Evolutionary conservation across 2,113 vertebrate genomes (phyloP).

Genomic region (Garra rufa): DNA sequence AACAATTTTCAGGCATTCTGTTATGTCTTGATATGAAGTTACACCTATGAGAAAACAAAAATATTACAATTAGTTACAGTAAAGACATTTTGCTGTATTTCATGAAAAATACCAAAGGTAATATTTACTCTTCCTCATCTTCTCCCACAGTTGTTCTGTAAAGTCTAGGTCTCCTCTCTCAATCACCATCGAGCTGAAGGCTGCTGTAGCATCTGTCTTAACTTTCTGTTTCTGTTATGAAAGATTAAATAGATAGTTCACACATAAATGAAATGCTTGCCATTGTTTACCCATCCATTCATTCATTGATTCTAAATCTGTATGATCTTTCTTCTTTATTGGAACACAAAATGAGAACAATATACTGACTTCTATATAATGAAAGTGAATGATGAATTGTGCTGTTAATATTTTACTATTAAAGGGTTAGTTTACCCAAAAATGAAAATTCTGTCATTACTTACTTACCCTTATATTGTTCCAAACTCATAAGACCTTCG

Average conservation of each 20-base stretch:
- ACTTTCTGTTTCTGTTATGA: constrained; percentile 71
- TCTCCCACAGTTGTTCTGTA: constrained; percentile 91
- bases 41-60: constrained; percentile 76
- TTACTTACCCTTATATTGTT: no score
- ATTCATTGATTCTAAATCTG: not conserved
- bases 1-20: constrained; percentile 84
- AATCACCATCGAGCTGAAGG: constrained; percentile 76
- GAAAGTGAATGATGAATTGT: not conserved
- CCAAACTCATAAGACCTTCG: no score
- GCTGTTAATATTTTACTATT: not conserved
- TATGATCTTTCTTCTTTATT: not conserved
- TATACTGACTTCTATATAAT: not conserved
- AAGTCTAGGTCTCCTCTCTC: constrained; percentile 91
- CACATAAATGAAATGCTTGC: not conserved
- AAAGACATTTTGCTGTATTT: not conserved
- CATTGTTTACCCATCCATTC: not conserved
- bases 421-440: no score
- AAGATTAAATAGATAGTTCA: not conserved
- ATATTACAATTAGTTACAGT: constrained; percentile 13
- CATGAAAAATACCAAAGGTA: not conserved
- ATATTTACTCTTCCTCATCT: constrained; percentile 85
- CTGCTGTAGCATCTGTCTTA: constrained; percentile 72
- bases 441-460: no score
- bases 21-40: constrained; percentile 87
- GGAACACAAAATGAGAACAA: not conserved